Evolutionary conservation across 1,140 invertebrate genomes (phyloP).

Genomic region (Macrotrachela quadricornifera): DNA sequence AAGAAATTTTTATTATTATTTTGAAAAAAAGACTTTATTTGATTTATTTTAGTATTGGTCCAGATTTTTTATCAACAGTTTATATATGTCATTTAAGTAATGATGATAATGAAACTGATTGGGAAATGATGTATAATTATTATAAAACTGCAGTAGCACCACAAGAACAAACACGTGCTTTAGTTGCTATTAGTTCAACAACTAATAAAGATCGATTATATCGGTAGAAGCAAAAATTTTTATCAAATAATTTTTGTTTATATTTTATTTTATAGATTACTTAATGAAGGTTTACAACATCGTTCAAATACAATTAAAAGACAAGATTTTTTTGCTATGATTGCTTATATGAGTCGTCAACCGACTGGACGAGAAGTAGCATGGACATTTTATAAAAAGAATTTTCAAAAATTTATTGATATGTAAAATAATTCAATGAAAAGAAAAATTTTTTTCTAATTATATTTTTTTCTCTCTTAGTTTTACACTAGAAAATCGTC

Average conservation of each 20-base stretch:
- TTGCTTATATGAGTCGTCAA: not conserved
- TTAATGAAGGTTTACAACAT: too few species aligned
- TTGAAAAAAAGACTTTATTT: not conserved
- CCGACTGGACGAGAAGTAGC: not conserved
- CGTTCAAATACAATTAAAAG: not conserved
- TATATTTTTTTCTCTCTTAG: too few species aligned
- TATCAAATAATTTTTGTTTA: too few species aligned
- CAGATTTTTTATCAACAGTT: not conserved
- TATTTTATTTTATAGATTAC: too few species aligned
- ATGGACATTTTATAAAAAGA: not conserved
- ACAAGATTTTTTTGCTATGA: constrained; percentile 6
- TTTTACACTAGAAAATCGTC: too few species aligned
- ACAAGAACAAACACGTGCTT: not conserved
- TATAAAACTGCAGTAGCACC: not conserved
- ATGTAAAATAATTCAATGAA: not conserved
- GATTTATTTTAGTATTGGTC: not conserved
- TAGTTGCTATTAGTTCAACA: constrained; percentile 1
- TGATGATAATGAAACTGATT: constrained; percentile 1
- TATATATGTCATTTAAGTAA: constrained; percentile 6
- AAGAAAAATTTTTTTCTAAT: not conserved
- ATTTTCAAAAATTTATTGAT: not conserved
- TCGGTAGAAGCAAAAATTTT: too few species aligned
- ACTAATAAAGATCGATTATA: not conserved
- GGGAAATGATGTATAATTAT: constrained; percentile 1
- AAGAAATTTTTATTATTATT: not conserved